Percentiles rank a stretch among this genome's conserved stretches.
These are phyloP conservation scores for Triops cancriformis DNA, from an alignment of 1,140 invertebrate genomes.

Conservation along the genomic window DNA sequence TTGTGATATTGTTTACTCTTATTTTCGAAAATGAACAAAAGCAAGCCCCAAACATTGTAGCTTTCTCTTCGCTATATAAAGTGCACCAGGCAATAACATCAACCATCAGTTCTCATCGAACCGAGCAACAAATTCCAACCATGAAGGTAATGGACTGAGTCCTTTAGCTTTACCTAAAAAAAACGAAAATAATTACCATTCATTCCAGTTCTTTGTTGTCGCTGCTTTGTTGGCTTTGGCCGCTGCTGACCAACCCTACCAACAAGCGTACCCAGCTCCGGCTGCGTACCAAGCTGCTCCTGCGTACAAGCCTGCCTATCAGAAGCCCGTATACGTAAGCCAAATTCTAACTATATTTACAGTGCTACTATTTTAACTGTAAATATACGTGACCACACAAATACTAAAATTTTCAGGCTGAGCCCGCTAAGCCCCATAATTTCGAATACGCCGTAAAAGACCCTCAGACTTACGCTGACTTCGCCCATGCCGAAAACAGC, in stretches of 20 bases:
- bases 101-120: not conserved
- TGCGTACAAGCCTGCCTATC: constrained; percentile 17
- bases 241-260: not conserved
- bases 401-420: constrained; percentile 32
- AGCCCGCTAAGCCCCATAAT: constrained; percentile 58
- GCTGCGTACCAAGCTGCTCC: constrained; percentile 1
- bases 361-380: not conserved
- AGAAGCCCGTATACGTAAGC: constrained; percentile 20
- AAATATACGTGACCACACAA: too few species aligned
- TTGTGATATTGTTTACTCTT: not conserved
- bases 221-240: constrained; percentile 15
- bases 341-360: not conserved
- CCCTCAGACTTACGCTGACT: constrained; percentile 56
- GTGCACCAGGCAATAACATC: not conserved
- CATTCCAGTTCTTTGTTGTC: not conserved
- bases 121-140: not conserved
- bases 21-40: not conserved
- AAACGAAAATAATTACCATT: not conserved
- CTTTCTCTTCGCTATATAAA: constrained; percentile 14
- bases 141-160: not conserved
- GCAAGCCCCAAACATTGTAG: not conserved
- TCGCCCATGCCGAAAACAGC: constrained; percentile 58
- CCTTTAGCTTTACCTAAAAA: not conserved
- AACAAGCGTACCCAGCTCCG: constrained; percentile 6
- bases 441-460: constrained; percentile 65